Conservation (phyloP, 2,888 invertebrate genomes). For the Dicycla oo region DNA sequence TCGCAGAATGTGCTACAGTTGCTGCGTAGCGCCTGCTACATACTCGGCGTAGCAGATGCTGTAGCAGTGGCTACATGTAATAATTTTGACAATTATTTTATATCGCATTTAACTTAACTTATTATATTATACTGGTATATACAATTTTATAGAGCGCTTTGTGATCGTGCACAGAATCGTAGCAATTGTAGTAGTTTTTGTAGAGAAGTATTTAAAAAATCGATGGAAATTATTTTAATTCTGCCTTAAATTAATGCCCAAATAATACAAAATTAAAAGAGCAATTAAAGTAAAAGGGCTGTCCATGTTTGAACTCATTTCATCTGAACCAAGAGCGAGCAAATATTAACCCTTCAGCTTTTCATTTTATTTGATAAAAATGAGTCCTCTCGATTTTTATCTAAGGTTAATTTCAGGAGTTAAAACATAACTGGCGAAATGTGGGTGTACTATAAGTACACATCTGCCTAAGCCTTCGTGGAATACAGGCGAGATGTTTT, state of each 20-base stretch:
- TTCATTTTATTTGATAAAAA: conserved; percentile 36
- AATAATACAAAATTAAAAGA: conserved; percentile 15
- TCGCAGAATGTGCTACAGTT: neutral
- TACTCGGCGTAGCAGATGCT: neutral
- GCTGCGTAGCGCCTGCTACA: neutral
- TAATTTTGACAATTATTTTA: neutral
- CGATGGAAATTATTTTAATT: neutral
- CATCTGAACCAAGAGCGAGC: conserved; percentile 20
- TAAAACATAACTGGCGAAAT: no score
- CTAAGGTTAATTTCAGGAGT: conserved; percentile 10
- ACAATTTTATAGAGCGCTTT: no score
- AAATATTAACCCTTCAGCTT: conserved; percentile 42
- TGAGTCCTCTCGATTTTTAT: conserved; percentile 29
- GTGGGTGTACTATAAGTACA: no score
- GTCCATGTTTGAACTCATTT: conserved; percentile 30
- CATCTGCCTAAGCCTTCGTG: no score
- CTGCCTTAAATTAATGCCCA: neutral
- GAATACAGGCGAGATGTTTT: no score
- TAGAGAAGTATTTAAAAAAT: neutral
- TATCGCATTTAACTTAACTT: neutral
- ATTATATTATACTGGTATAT: neutral
- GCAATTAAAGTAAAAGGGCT: conserved; percentile 26
- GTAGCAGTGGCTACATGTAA: neutral
- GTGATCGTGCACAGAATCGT: no score
- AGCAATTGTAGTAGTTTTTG: no score